Percentiles rank a stretch among this genome's conserved stretches.
Evolutionary conservation across 2,113 vertebrate genomes (phyloP).

Genomic region (Mesembrinibis cayennensis): DNA sequence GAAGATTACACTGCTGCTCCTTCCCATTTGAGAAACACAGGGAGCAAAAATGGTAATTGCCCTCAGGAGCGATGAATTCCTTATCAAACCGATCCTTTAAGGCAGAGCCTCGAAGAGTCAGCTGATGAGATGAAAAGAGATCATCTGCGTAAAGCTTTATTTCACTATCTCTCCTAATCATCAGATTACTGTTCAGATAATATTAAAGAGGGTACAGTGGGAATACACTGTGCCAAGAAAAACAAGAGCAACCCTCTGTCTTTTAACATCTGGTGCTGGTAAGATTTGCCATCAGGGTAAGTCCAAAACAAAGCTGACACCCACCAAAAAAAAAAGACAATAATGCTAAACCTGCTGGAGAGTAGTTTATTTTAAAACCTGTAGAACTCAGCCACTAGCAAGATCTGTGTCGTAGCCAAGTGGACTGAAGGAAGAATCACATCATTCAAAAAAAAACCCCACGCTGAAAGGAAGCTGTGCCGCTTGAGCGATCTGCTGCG

Average conservation of each 20-base stretch:
- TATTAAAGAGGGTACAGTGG: slow-evolving; percentile 52
- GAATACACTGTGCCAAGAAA: slow-evolving; percentile 48
- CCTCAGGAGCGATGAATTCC: slow-evolving; percentile 26
- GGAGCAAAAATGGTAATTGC: slow-evolving; percentile 46
- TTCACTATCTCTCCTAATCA: slow-evolving; percentile 46
- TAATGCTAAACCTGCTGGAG: background rate
- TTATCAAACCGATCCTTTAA: slow-evolving; percentile 44
- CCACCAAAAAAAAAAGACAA: background rate
- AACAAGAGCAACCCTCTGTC: slow-evolving; percentile 41
- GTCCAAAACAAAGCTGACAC: slow-evolving; percentile 40
- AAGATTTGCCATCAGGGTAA: slow-evolving; percentile 11
- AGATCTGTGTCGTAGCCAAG: background rate
- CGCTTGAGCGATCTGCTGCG: background rate
- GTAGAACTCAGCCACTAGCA: background rate
- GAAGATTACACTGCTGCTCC: background rate
- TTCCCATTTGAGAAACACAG: slow-evolving; percentile 7
- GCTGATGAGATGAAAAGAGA: slow-evolving; percentile 59
- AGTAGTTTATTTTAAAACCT: slow-evolving; percentile 1
- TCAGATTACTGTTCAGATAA: slow-evolving; percentile 58
- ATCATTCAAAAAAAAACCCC: background rate
- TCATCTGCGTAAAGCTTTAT: slow-evolving; percentile 50
- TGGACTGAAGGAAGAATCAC: background rate
- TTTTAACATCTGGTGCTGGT: slow-evolving; percentile 50
- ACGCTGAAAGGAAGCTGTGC: background rate
- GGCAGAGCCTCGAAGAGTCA: slow-evolving; percentile 42